A percentile compares a stretch with the other conserved stretches of the same genome.
Conservation (phyloP, 2,888 invertebrate species). For the Morinoia aosen region DNA sequence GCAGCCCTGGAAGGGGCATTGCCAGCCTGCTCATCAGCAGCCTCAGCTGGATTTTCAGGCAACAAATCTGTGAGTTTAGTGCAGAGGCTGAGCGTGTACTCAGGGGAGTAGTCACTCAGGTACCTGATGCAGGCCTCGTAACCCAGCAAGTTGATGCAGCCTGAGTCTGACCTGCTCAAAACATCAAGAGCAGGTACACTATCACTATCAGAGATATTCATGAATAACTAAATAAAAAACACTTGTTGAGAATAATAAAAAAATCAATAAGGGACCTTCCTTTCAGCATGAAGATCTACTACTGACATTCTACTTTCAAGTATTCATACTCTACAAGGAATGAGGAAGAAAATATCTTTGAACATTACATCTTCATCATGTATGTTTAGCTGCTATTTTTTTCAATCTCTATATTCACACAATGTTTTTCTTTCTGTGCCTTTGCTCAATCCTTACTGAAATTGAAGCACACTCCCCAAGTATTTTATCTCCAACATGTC, state of each 20-base stretch:
- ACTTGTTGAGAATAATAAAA: neutral
- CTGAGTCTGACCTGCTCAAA: neutral
- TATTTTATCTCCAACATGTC: neutral
- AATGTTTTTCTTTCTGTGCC: too few species aligned
- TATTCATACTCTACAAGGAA: neutral
- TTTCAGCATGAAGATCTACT: neutral
- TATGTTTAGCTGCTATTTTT: too few species aligned
- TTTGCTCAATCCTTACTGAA: too few species aligned
- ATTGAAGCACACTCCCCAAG: neutral
- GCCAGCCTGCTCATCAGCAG: neutral
- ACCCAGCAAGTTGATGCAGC: conserved; percentile 38
- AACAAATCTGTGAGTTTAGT: conserved; percentile 13
- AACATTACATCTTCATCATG: too few species aligned
- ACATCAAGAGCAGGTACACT: neutral
- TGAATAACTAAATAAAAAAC: neutral
- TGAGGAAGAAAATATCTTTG: too few species aligned
- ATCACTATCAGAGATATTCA: neutral
- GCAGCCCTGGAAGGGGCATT: neutral
- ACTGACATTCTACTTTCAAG: neutral
- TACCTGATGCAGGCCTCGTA: conserved; percentile 18
- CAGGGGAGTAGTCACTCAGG: neutral
- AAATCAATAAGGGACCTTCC: neutral
- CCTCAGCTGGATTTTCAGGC: neutral
- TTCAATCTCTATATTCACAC: too few species aligned
- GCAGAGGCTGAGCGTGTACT: conserved; percentile 4